These are phyloP conservation scores for Ctenochaetus hawaiiensis DNA, from an alignment of 2,797 vertebrate species.

Conservation along the genomic window DNA sequence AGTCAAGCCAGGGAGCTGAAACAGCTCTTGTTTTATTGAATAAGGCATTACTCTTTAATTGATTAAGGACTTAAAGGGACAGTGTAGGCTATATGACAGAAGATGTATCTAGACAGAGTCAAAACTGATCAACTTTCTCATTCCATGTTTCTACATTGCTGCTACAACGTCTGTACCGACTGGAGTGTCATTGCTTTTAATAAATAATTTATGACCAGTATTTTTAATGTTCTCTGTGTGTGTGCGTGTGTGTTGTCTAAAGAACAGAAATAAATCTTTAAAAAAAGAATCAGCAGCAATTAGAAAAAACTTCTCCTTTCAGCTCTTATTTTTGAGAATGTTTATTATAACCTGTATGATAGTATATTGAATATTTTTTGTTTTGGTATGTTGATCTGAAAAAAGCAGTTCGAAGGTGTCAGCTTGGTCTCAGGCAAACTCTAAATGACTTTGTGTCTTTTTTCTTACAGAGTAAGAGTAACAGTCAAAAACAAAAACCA, in stretches of 20 bases:
- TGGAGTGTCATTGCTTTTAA: constrained; percentile 46
- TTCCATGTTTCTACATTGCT: constrained; percentile 48
- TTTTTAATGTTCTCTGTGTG: background rate
- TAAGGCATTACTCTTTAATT: constrained; percentile 1
- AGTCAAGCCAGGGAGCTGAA: background rate
- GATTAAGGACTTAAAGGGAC: background rate
- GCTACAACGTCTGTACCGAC: constrained; percentile 22
- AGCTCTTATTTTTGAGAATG: background rate
- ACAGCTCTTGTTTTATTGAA: background rate
- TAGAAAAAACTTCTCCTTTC: background rate
- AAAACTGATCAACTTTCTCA: background rate
- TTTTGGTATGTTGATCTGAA: background rate
- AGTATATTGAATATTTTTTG: background rate
- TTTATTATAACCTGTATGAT: background rate
- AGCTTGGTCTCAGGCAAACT: background rate
- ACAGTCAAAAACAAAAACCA: background rate
- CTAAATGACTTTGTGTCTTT: background rate
- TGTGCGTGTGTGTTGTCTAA: background rate
- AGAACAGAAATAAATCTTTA: background rate
- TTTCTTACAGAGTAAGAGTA: background rate
- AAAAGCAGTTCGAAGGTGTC: background rate
- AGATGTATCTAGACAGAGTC: background rate
- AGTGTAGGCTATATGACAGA: background rate
- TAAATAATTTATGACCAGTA: constrained; percentile 55
- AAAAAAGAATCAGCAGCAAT: background rate